Evolutionary conservation across 1,140 invertebrate species (phyloP), one percentile per base, ranked within the genome.

Genomic region (Drosophila asahinai): DNA sequence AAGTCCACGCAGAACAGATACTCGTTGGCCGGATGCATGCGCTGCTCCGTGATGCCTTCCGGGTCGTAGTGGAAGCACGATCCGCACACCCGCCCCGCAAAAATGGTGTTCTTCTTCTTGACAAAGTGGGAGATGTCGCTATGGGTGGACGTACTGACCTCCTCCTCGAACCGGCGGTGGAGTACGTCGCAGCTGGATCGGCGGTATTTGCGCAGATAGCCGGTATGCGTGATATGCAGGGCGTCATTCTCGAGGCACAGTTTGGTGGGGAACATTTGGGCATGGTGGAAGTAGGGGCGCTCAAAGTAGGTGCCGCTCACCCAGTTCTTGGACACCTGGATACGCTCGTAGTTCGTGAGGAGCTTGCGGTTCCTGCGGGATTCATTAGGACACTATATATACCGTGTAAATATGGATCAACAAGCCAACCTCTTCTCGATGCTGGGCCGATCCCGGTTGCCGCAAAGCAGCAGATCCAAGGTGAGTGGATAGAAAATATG

Each of bases 1-100:
- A 93, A 92, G 47, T 93, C 92, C 4, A 93, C 86, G 15, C 83
- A 82, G 6, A 61, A 75, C 17, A 93, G 54, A 51, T 92, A 91
- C 42, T 93, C 92, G 25, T 72, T 83, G 12, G 70, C 63, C 2
- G 57, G 47, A 60, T 93, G 89, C 74, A 92, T 68, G 36, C 73
- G 47, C 42, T 92, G 81, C 33, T 92, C 91, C 2, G 79, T 82
- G 9, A 80, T 66, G 36, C 65, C 78, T 15, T 79, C 81, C 0
- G 19, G 59, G 15, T 90, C 84, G 19, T 58, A 65, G 0, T 92
- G 67, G 38, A 91, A 93, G 45, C 86, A 30, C 65, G 83, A 25
- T 80, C 92, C 17, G 52, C 91, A 70, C 84, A 92, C 38, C 0
- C 70, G 67, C 5, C 91, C 92, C 5, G 74, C 92, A 55, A 93